A percentile compares a stretch with the other conserved stretches of the same genome.
Evolutionary conservation across 2,888 invertebrate species (phyloP).

Genomic region (Erpobdella octoculata): DNA sequence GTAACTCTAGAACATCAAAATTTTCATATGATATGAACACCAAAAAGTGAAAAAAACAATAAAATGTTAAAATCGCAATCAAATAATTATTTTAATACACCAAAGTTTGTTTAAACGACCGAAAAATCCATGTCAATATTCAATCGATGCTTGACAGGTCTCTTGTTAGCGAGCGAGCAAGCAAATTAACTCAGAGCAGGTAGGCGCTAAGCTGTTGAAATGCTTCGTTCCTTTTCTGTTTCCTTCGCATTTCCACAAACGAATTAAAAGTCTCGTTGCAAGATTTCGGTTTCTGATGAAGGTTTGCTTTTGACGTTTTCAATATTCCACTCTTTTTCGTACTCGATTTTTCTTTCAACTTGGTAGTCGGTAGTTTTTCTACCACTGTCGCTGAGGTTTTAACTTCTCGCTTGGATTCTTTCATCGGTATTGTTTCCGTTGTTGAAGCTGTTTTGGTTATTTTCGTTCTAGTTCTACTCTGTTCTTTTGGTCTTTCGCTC

Average conservation of each 20-base stretch:
- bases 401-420: background rate
- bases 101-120: no score
- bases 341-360: background rate
- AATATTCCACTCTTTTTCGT: background rate
- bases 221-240: slow-evolving; percentile 22
- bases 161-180: no score
- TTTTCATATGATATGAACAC: no score
- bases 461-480: background rate
- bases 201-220: slow-evolving; percentile 17
- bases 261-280: slow-evolving; percentile 10
- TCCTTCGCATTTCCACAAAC: slow-evolving; percentile 3
- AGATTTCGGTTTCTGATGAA: slow-evolving; percentile 3
- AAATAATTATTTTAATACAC: no score
- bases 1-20: no score
- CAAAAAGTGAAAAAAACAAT: no score
- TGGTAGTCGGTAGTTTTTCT: background rate
- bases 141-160: no score
- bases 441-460: no score
- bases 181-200: slow-evolving; percentile 4
- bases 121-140: no score
- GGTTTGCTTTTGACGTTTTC: background rate
- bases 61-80: no score
- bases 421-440: no score
- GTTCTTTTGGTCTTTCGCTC: background rate
- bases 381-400: background rate